These are phyloP conservation scores for Trachelus iudaicus DNA, from an alignment of 2,888 invertebrate species.

Conservation along the genomic window DNA sequence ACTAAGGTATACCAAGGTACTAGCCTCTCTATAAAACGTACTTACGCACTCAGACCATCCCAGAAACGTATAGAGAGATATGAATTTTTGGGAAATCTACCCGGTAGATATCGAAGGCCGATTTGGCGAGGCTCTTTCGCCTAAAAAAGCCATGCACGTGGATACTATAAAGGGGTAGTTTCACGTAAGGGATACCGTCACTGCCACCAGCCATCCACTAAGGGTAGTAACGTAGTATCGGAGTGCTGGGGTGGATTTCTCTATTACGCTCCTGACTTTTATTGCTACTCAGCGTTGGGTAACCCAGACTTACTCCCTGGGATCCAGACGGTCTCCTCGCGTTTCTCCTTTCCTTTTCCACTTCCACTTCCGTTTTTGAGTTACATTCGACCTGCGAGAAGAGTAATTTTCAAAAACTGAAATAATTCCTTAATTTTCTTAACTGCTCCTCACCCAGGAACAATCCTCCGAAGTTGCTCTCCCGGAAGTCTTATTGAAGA, in stretches of 20 bases:
- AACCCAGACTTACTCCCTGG: background rate
- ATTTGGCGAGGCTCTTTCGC: background rate
- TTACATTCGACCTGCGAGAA: background rate
- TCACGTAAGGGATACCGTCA: background rate
- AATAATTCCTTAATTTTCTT: background rate
- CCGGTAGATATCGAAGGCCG: background rate
- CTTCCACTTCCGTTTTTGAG: background rate
- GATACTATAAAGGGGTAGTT: background rate
- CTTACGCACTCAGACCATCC: background rate
- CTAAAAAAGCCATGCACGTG: background rate
- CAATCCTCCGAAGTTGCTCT: background rate
- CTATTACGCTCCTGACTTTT: slow-evolving; percentile 38
- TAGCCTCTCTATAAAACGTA: background rate
- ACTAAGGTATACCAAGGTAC: background rate
- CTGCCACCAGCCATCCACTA: background rate
- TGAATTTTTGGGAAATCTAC: background rate
- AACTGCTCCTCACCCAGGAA: background rate
- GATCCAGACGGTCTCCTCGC: background rate
- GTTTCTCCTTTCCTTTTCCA: background rate
- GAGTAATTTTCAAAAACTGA: background rate
- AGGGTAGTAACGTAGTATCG: slow-evolving; percentile 9
- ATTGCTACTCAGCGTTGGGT: slow-evolving; percentile 32
- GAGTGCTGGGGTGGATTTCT: slow-evolving; percentile 29
- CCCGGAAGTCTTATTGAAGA: background rate
- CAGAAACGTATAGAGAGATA: background rate